phyloP scores from a whole-genome alignment of 2,888 invertebrate genomes.

The Esperia sulphurella region DNA sequence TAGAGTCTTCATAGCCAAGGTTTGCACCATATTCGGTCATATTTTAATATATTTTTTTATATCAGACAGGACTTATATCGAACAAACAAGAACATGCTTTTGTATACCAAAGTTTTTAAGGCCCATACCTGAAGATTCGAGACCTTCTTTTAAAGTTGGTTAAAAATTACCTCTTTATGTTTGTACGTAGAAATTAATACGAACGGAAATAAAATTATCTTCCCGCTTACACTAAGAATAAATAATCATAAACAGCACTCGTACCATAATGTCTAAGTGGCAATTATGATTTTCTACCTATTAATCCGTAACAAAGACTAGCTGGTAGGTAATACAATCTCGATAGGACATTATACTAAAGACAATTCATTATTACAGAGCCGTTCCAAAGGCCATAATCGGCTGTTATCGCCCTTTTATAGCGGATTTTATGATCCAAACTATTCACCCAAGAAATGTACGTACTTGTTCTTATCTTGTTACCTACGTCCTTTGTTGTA shows the following conservation, averaged over 20 bases:
- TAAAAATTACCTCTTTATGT: too few species aligned
- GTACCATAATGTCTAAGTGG: constrained; percentile 18
- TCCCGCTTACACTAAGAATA: neutral
- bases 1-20: too few species aligned
- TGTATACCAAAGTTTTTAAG: too few species aligned
- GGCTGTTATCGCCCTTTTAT: constrained; percentile 79
- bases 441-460: constrained; percentile 74
- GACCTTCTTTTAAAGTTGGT: too few species aligned
- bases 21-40: too few species aligned
- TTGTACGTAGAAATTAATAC: too few species aligned
- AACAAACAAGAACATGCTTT: too few species aligned
- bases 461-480: constrained; percentile 50
- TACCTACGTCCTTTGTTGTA: constrained; percentile 45
- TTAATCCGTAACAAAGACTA: constrained; percentile 49
- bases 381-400: constrained; percentile 72
- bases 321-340: constrained; percentile 49
- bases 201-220: neutral
- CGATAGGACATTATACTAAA: constrained; percentile 70
- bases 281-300: constrained; percentile 38
- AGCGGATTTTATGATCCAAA: constrained; percentile 75
- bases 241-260: neutral
- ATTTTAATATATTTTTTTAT: too few species aligned
- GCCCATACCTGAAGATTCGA: too few species aligned
- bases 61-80: too few species aligned
- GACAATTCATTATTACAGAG: constrained; percentile 78